Conservation (phyloP, 2,797 vertebrate genomes). For the Sebastes vulpes region DNA sequence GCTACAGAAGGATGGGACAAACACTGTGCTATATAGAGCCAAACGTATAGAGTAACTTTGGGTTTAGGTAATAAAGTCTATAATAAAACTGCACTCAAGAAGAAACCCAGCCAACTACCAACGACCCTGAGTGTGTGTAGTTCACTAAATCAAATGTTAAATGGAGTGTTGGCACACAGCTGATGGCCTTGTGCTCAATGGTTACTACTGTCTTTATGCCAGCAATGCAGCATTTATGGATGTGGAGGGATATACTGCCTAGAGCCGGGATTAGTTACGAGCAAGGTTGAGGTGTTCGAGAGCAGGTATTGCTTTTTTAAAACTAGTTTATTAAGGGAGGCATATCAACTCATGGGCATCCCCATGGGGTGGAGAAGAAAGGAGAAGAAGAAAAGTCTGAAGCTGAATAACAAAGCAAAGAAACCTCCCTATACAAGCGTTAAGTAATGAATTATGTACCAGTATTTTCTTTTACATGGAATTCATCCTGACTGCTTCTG, state of each 20-base stretch:
- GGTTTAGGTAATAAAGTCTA: slow-evolving; percentile 38
- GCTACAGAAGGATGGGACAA: slow-evolving; percentile 1
- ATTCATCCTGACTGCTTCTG: not conserved
- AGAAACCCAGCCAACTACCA: slow-evolving; percentile 50
- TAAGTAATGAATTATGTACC: not conserved
- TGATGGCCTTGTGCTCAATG: slow-evolving; percentile 63
- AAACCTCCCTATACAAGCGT: not conserved
- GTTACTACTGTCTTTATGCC: slow-evolving; percentile 66
- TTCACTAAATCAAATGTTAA: slow-evolving; percentile 71
- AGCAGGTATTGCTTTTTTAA: slow-evolving; percentile 21
- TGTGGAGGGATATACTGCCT: slow-evolving; percentile 36
- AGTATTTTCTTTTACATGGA: not conserved
- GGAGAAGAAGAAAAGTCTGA: not conserved
- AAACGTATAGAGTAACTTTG: slow-evolving; percentile 14
- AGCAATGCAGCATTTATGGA: slow-evolving; percentile 62
- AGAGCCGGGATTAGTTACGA: slow-evolving; percentile 36
- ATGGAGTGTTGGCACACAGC: slow-evolving; percentile 61
- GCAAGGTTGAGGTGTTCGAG: slow-evolving; percentile 1
- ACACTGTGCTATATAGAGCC: slow-evolving; percentile 1
- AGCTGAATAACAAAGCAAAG: not conserved
- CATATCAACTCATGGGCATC: not conserved
- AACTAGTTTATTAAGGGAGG: slow-evolving; percentile 23
- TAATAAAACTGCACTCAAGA: slow-evolving; percentile 52
- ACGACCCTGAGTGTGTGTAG: slow-evolving; percentile 48
- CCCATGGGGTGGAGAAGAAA: not conserved